Evolutionary conservation across 2,113 vertebrate genomes (phyloP).

Genomic region (Sterrhoptilus dennistouni): DNA sequence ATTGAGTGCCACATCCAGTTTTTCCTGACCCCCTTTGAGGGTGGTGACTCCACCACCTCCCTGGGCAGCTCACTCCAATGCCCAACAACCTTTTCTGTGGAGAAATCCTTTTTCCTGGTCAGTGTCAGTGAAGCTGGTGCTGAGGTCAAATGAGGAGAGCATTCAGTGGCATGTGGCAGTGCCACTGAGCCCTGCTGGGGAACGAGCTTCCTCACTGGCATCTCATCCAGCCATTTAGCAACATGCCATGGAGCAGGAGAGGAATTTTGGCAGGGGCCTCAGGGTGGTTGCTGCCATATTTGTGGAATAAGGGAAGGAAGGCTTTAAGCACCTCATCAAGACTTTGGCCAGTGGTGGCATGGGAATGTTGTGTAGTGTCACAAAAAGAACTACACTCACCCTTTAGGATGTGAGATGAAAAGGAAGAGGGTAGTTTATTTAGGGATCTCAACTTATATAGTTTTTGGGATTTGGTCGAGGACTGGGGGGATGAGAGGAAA

Average conservation of each 20-base stretch:
- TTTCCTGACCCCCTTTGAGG: background rate
- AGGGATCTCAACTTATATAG: no score
- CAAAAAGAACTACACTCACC: no score
- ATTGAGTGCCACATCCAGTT: background rate
- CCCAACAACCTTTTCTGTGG: background rate
- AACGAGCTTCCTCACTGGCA: background rate
- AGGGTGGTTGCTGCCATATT: background rate
- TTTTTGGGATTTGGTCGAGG: no score
- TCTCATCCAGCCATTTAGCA: background rate
- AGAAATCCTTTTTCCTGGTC: background rate
- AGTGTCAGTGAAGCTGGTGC: background rate
- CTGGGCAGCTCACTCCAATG: background rate
- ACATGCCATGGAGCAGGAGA: background rate
- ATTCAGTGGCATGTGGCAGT: fast-evolving
- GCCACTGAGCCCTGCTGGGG: background rate
- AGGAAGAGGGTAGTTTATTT: no score
- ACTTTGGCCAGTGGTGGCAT: background rate
- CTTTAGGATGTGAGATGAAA: no score
- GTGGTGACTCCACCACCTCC: background rate
- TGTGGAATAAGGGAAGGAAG: background rate
- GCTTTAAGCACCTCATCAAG: background rate
- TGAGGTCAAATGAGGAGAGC: background rate
- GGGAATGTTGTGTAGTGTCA: fast-evolving
- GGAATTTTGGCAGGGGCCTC: background rate
- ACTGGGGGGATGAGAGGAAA: no score